Base-by-base conservation (phyloP, 2,113 vertebrate species). In the Lepus americanus region DNA sequence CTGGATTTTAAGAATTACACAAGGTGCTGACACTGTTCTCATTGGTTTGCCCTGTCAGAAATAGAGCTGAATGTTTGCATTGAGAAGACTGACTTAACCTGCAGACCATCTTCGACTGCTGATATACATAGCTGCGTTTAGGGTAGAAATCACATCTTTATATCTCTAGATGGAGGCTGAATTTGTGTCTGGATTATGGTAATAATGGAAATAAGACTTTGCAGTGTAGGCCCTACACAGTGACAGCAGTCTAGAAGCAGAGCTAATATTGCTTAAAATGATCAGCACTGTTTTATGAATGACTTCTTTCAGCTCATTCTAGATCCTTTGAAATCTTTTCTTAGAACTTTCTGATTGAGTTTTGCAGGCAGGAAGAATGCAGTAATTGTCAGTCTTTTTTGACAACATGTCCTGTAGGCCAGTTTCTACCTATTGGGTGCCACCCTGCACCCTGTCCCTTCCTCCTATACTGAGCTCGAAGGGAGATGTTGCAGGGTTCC, bases 361-460 rank as follows among this genome's bases (percentile, higher is more conserved):
- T 96, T 82, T 96, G 66, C 51, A 92, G 81, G 31, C 78, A 94
- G 91, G 85, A 95, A 95, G 92, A 97, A 95, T 94, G 86, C 51
- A 89, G 44, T 94, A 80, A 94, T 97, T 96, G 95, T 95, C 84
- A 72, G 36, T 90, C 64, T 96, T 59, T 87, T 97, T 81, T 95
- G 77, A 92, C 87, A 76, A 2, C 31, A 12, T 92, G 70, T 79
- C 64, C 70, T 95, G 20, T 79, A 90, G 44, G 73, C 78, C 49
- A 81, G 4, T 66, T 85, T 78, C 89, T 93, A 9, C 22, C 80
- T 84, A 20, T 53, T 91, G 51, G 81, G 70, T 96, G 44, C 87
- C 73, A 69, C 36, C 17, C n/a, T 94, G 85, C 27, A 12, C 90
- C 63, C 19, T 90, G 33, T 92, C 51, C 31, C 95, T 74, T 92